Percentiles rank a stretch among this genome's conserved stretches.
phyloP scores from a whole-genome alignment of 2,797 vertebrate genomes.

The Clarias pachynema region DNA sequence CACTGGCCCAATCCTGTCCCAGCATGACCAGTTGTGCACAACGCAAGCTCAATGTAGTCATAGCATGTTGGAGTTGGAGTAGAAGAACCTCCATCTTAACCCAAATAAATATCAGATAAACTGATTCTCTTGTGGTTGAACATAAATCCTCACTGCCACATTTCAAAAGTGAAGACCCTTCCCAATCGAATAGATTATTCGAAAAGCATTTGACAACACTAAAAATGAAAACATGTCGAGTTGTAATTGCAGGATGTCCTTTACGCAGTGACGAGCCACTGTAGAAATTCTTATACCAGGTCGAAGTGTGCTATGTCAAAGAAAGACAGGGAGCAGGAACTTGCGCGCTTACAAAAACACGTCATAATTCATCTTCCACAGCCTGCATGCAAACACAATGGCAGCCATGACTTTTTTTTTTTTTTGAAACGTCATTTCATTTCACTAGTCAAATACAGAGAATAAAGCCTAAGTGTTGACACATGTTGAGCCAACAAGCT shows the following conservation, averaged over 20 bases:
- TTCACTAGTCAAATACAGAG: slow-evolving; percentile 22
- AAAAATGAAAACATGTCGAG: too few species aligned
- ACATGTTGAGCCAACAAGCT: slow-evolving; percentile 5
- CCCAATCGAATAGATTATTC: too few species aligned
- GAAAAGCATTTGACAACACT: neutral
- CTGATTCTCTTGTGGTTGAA: neutral
- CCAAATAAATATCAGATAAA: too few species aligned
- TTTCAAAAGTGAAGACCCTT: too few species aligned
- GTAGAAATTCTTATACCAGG: neutral
- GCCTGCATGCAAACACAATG: neutral
- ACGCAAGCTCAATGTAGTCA: too few species aligned
- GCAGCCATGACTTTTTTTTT: neutral
- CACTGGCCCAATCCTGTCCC: too few species aligned
- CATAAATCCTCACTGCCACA: neutral
- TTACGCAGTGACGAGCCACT: neutral
- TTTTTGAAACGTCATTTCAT: neutral
- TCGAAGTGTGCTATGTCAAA: neutral
- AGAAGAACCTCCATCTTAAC: neutral
- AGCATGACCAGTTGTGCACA: too few species aligned
- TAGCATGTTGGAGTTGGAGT: too few species aligned
- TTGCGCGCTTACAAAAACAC: neutral
- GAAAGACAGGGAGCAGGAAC: neutral
- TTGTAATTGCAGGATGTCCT: neutral
- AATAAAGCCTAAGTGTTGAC: slow-evolving; percentile 16
- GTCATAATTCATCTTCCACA: neutral